phyloP scores from a whole-genome alignment of 2,797 vertebrate species.

The Periparus ater region DNA sequence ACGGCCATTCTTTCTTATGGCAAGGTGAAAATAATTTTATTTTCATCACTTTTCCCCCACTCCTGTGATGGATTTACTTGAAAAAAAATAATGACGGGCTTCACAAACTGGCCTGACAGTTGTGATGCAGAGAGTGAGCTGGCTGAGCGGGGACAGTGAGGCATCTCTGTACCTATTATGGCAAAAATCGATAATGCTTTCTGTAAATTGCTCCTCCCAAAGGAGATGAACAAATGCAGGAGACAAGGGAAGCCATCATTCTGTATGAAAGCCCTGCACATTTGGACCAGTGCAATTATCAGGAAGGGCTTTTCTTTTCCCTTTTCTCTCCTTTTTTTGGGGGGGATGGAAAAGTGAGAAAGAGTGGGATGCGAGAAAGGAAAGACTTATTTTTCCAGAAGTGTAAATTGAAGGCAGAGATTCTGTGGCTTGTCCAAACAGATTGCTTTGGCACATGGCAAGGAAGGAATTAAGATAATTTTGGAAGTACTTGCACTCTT shows the following conservation, averaged over 20 bases:
- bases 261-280: constrained; percentile 77
- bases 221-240: constrained; percentile 83
- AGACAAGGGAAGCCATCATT: constrained; percentile 82
- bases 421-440: neutral
- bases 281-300: constrained; percentile 81
- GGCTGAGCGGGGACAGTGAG: constrained; percentile 79
- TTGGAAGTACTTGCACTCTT: neutral
- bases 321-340: neutral
- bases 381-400: constrained; percentile 40
- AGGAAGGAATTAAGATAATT: neutral
- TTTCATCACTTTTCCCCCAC: constrained; percentile 76
- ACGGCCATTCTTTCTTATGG: constrained; percentile 79
- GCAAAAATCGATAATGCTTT: constrained; percentile 87
- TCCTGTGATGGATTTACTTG: constrained; percentile 81
- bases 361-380: neutral
- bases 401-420: constrained; percentile 50
- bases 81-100: constrained; percentile 82
- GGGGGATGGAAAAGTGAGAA: neutral
- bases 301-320: constrained; percentile 60
- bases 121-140: constrained; percentile 77
- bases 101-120: constrained; percentile 83
- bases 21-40: constrained; percentile 84
- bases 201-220: constrained; percentile 87
- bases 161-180: constrained; percentile 86
- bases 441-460: neutral